A percentile compares a stretch with the other conserved stretches of the same genome.
These are phyloP conservation scores for Aphelocoma californica DNA, from an alignment of 2,797 vertebrate species.

Conservation along the genomic window DNA sequence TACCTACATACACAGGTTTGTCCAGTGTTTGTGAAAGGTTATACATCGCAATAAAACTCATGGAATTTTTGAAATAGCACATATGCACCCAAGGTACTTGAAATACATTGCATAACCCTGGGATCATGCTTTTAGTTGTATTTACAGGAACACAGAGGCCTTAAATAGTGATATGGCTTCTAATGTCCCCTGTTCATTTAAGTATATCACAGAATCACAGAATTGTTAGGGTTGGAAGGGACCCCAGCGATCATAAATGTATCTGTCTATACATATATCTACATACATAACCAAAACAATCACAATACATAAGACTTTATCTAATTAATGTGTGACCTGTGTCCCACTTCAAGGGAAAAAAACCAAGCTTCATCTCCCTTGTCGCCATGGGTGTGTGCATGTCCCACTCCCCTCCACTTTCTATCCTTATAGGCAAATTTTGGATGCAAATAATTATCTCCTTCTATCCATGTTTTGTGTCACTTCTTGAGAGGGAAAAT, in stretches of 20 bases:
- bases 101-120: background rate
- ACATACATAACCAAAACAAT: background rate
- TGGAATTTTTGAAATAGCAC: background rate
- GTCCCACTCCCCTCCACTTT: background rate
- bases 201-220: background rate
- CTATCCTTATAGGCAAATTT: background rate
- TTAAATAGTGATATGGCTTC: background rate
- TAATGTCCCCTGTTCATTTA: background rate
- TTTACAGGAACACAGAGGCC: background rate
- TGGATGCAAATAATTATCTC: background rate
- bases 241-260: background rate
- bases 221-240: background rate
- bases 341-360: background rate
- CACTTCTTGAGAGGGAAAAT: background rate
- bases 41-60: background rate
- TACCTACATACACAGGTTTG: background rate
- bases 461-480: background rate
- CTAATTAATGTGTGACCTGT: background rate
- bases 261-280: background rate
- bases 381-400: background rate
- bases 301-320: background rate
- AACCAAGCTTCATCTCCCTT: background rate
- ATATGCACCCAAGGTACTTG: background rate
- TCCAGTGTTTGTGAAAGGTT: constrained; percentile 7
- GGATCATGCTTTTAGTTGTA: background rate